phyloP scores from a whole-genome alignment of 2,113 vertebrate species.

The Procavia capensis region DNA sequence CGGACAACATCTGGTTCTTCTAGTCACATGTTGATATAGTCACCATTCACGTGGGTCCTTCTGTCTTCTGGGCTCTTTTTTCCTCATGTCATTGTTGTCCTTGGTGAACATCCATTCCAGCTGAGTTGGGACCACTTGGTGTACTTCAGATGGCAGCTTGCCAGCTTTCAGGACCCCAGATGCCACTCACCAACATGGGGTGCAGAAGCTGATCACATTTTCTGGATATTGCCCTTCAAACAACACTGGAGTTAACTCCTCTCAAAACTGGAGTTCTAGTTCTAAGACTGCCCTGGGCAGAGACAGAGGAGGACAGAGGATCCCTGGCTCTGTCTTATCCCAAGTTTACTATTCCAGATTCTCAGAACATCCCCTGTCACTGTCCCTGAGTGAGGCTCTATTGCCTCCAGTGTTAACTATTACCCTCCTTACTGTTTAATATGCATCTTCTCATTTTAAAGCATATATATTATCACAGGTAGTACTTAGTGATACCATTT shows the following conservation, averaged over 20 bases:
- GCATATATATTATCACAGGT: background rate
- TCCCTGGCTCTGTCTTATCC: background rate
- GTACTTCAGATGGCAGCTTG: too few relatives aligned
- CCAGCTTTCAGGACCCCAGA: too few relatives aligned
- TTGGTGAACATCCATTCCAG: too few relatives aligned
- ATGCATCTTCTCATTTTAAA: background rate
- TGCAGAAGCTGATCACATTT: too few relatives aligned
- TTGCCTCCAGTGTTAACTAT: background rate
- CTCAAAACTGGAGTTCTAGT: background rate
- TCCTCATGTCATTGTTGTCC: too few relatives aligned
- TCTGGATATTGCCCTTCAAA: background rate
- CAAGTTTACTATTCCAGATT: background rate
- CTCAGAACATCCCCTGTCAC: background rate
- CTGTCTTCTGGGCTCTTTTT: too few relatives aligned
- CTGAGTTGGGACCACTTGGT: too few relatives aligned
- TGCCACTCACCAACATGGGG: too few relatives aligned
- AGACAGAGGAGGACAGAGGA: background rate
- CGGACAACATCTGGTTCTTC: too few relatives aligned
- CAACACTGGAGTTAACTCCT: background rate
- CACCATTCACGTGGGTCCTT: too few relatives aligned
- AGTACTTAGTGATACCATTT: background rate
- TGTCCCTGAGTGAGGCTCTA: rapidly evolving
- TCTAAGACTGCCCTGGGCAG: background rate
- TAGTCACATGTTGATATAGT: too few relatives aligned
- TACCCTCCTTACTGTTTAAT: too few relatives aligned